phyloP scores from a whole-genome alignment of 2,797 vertebrate genomes.

The Galaxias olidus region DNA sequence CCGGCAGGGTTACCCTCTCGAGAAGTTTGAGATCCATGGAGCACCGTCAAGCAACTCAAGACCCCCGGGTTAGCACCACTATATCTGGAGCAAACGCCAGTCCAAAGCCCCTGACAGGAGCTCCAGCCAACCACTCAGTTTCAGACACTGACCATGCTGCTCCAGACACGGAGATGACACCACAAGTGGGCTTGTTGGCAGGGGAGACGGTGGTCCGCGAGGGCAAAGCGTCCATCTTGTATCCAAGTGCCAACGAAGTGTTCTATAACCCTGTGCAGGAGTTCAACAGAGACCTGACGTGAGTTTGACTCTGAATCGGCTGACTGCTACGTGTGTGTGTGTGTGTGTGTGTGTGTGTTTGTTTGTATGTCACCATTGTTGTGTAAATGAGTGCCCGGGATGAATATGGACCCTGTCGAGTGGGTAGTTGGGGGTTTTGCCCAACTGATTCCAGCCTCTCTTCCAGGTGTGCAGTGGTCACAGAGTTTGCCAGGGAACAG shows the following conservation, averaged over 20 bases:
- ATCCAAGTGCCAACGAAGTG: conserved; percentile 87
- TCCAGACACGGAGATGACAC: background rate
- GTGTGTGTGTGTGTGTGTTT: too few relatives aligned
- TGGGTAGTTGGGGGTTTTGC: too few relatives aligned
- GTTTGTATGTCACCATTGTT: too few relatives aligned
- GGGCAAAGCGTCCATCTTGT: conserved; percentile 84
- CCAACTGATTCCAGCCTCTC: background rate
- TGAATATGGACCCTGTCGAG: too few relatives aligned
- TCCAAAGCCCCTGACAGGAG: background rate
- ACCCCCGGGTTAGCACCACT: conserved; percentile 2
- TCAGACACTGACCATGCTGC: background rate
- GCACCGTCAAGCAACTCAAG: conserved; percentile 10
- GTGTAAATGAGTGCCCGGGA: too few relatives aligned
- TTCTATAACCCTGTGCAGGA: conserved; percentile 96
- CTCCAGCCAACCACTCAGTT: conserved; percentile 4
- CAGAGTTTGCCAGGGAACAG: conserved; percentile 83
- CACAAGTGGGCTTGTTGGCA: conserved; percentile 47
- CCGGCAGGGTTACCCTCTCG: conserved; percentile 1
- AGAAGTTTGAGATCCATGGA: conserved; percentile 59
- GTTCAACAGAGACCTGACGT: conserved; percentile 95
- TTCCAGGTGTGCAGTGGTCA: conserved; percentile 86
- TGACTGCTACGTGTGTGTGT: background rate
- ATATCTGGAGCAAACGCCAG: conserved; percentile 1
- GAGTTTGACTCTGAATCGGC: conserved; percentile 51
- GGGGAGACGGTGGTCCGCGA: conserved; percentile 82